Percentiles rank a stretch among this genome's conserved stretches.
These are phyloP conservation scores for Himalopsyche tibetana DNA, from an alignment of 2,888 invertebrate species.

Conservation along the genomic window DNA sequence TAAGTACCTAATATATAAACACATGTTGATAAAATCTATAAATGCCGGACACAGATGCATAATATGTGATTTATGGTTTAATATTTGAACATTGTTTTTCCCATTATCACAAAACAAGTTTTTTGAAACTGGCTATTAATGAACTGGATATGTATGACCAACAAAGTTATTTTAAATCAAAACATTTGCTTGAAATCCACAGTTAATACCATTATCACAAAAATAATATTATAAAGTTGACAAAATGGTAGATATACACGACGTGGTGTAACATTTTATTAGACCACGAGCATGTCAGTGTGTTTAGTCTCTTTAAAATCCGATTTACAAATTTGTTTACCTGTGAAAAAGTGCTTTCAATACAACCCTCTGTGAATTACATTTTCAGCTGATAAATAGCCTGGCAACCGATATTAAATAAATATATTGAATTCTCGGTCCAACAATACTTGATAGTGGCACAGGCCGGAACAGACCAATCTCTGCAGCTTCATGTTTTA, in stretches of 20 bases:
- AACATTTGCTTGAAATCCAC: no score
- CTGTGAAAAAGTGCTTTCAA: constrained; percentile 39
- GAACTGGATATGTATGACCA: no score
- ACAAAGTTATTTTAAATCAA: no score
- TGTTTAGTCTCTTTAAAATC: constrained; percentile 17
- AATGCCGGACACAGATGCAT: no score
- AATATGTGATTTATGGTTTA: no score
- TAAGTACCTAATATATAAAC: no score
- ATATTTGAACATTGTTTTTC: no score
- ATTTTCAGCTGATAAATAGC: constrained; percentile 62
- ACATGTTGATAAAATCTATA: no score
- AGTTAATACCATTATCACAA: no score
- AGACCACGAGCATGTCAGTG: neutral
- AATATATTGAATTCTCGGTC: constrained; percentile 63
- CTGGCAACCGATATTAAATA: constrained; percentile 61
- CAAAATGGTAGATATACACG: neutral
- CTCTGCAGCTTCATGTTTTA: constrained; percentile 65
- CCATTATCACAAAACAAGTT: no score
- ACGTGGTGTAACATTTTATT: neutral
- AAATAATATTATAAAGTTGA: no score
- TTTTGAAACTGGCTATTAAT: no score
- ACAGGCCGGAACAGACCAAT: constrained; percentile 63
- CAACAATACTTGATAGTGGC: constrained; percentile 52
- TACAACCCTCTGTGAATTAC: constrained; percentile 52
- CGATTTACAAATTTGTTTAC: constrained; percentile 52